Evolutionary conservation across 2,113 vertebrate species (phyloP), one percentile per base, ranked within the genome.

Genomic region (Boulengeromyrus knoepffleri): DNA sequence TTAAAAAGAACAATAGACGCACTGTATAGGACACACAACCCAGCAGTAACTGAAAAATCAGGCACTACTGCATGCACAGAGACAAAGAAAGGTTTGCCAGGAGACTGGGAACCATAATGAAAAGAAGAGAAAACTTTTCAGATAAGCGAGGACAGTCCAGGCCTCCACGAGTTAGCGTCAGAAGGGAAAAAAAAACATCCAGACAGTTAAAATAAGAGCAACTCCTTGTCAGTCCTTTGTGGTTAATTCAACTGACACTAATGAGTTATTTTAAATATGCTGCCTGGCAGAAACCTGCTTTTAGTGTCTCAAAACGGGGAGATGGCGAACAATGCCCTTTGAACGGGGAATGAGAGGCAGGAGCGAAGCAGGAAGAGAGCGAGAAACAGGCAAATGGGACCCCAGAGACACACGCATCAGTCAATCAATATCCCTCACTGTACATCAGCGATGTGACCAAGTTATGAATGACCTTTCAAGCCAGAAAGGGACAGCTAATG

Each of bases 341-440:
- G 97, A 97, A 99, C 97, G 97, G 97, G 96, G 96, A 97, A 85
- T 95, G 95, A 96, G 97, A 98, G 97, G 97, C 97, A 97, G 98
- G 47, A 77, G 24, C 13, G n/a, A n/a, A 39, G 88, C 46, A 52
- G 17, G 47, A 36, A 36, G 49, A 58, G 52, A 46, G 52, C 15
- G 39, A 24, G 92, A 13, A 83, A 53, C 88, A 39, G 90, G 97
- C 98, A 99, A 99, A 99, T 99, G 98, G 98, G 97, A 98, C 98
- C 97, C 96, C 96, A 97, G 98, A 98, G 99, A 98, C 98, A 98
- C 97, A 98, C 98, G 98, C 98, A 99, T 98, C 98, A 99, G 99
- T 99, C 98, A 99, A 99, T 99, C 99, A 99, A 99, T 99, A 99
- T 98, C 97, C 96, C 96, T 97, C 97, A 97, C 97, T 98, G 97